Evolutionary conservation across 1,140 invertebrate species (phyloP), one percentile per base, ranked within the genome.

Genomic region (Calephelis nemesis): DNA sequence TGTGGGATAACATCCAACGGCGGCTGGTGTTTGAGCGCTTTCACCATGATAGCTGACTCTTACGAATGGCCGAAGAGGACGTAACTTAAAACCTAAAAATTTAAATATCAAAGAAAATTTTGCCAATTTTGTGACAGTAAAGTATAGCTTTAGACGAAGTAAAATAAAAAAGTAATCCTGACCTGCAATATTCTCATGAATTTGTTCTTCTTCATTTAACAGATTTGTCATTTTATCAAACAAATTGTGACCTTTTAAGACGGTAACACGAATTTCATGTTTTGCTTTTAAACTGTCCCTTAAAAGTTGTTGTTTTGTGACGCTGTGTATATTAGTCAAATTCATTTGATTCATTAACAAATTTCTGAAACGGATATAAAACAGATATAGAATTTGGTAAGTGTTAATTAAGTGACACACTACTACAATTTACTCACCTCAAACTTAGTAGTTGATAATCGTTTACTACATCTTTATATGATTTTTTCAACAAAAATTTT

Each of bases 381-480:
- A 30, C 4, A 30, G 30, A 30, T 30, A 30, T 30, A 30, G 30
- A 30, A 30, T 30, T 30, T 30, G 30, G 30, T 30, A 30, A 30
- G 30, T 30, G 30, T 30, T 30, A 30, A 30, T 30, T 4, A 30
- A 4, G 30, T 30, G 30, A 30, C 30, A 68, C 47, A 12, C 48
- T 54, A 62, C 10, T 45, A 48, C 50, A 58, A 13, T 52, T 50
- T 13, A 73, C 69, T 45, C 62, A 88, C 85, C 85, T 88, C 11
- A 83, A 73, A 70, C 78, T 83, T 6, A 85, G 67, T 58, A 82
- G 75, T 66, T 77, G 71, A 60, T 77, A 83, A 68, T 91, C 86
- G 64, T 76, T 81, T 5, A 91, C 86, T 0, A 91, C 83, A 72
- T 91, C 88, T 68, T 83, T 85, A 50, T 84, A 79, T 8, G 86